Percentiles rank a stretch among this genome's conserved stretches.
Conservation (phyloP, 2,888 invertebrate genomes). For the Scaptomyza polygonia region DNA sequence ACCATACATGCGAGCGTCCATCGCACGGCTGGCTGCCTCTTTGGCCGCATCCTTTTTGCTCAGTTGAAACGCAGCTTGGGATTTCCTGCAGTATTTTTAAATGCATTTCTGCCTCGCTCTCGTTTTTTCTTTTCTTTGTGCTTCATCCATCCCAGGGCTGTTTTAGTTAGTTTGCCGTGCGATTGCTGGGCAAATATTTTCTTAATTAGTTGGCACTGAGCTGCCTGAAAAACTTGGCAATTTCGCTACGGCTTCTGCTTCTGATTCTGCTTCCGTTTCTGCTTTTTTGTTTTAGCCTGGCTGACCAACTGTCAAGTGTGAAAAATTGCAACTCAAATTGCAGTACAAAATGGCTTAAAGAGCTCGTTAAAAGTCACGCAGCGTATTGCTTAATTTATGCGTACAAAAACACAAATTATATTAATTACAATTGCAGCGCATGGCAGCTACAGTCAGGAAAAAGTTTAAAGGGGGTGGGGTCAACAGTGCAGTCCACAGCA, state of each 20-base stretch:
- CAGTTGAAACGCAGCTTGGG: constrained; percentile 22
- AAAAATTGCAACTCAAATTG: constrained; percentile 77
- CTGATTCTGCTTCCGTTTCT: neutral
- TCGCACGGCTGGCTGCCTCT: constrained; percentile 55
- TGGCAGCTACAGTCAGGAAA: neutral
- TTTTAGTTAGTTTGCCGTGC: constrained; percentile 40
- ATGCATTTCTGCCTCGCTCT: constrained; percentile 35
- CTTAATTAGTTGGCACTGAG: constrained; percentile 71
- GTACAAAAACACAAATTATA: constrained; percentile 77
- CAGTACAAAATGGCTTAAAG: constrained; percentile 76
- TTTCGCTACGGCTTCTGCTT: constrained; percentile 5
- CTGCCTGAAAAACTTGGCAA: constrained; percentile 38
- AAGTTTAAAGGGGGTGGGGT: neutral
- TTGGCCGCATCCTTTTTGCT: constrained; percentile 39
- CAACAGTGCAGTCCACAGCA: constrained; percentile 29
- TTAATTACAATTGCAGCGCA: constrained; percentile 71
- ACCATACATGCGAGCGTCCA: constrained; percentile 50
- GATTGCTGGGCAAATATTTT: constrained; percentile 73
- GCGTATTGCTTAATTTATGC: constrained; percentile 75
- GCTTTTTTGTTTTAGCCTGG: constrained; percentile 1
- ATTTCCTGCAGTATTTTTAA: constrained; percentile 53
- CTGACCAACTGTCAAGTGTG: constrained; percentile 76
- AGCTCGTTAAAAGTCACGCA: constrained; percentile 79
- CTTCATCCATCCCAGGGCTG: constrained; percentile 17
- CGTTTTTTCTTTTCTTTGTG: neutral